Conservation (phyloP, 2,113 vertebrate genomes). For the Phrynosoma platyrhinos region DNA sequence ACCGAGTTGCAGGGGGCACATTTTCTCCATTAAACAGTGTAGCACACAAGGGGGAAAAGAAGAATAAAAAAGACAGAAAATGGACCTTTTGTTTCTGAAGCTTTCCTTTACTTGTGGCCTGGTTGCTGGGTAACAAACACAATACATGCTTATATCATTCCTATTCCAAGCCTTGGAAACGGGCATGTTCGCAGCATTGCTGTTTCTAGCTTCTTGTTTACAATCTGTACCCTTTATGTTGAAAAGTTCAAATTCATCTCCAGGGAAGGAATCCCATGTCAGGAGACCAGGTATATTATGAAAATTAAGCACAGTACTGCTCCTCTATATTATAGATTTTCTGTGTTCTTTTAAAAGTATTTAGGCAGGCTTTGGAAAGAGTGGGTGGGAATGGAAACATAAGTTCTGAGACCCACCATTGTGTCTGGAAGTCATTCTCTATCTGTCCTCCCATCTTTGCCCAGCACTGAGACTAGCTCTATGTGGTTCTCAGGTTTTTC, state of each 20-base stretch:
- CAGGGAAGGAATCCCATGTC: background rate
- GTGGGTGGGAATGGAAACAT: background rate
- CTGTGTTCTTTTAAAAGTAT: background rate
- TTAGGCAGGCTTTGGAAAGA: background rate
- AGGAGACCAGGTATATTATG: background rate
- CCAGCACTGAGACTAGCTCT: background rate
- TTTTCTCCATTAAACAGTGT: background rate
- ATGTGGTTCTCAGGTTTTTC: background rate
- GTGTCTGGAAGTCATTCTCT: background rate
- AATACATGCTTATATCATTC: background rate
- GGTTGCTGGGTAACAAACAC: slow-evolving; percentile 17
- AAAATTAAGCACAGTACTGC: background rate
- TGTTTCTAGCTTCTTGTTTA: background rate
- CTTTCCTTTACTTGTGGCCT: background rate
- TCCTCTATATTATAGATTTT: background rate
- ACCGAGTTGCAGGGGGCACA: background rate
- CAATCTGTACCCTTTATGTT: background rate
- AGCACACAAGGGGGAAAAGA: background rate
- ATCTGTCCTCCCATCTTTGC: background rate
- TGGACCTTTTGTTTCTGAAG: slow-evolving; percentile 13
- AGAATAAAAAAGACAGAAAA: slow-evolving; percentile 15
- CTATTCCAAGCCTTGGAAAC: background rate
- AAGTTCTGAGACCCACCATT: background rate
- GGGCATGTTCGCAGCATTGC: background rate
- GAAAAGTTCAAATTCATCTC: background rate